Evolutionary conservation across 2,888 invertebrate species (phyloP).

Genomic region (Trachelus stipa): DNA sequence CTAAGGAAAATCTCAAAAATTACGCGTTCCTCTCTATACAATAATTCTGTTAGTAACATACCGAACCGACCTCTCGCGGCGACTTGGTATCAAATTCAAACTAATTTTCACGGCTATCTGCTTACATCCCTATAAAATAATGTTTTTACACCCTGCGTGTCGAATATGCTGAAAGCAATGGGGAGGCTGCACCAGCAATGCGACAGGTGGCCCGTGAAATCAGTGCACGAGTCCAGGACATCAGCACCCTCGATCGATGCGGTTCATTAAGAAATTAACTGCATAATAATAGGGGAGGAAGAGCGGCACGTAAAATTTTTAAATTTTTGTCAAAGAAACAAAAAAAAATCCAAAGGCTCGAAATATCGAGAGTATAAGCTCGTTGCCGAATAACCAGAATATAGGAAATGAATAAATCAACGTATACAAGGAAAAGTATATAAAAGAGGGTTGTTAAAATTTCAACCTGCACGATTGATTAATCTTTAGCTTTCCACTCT

Average conservation of each 20-base stretch:
- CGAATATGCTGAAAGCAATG: slow-evolving; percentile 54
- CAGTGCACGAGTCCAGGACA: slow-evolving; percentile 56
- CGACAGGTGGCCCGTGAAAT: slow-evolving; percentile 67
- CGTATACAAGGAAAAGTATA: neutral
- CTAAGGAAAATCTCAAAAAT: neutral
- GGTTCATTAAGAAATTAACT: slow-evolving; percentile 58
- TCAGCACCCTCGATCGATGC: slow-evolving; percentile 43
- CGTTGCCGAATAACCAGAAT: neutral
- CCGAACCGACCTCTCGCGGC: neutral
- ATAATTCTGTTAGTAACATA: neutral
- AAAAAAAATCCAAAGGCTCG: neutral
- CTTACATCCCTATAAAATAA: slow-evolving; percentile 42
- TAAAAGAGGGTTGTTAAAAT: neutral
- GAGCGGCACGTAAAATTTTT: neutral
- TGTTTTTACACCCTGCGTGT: slow-evolving; percentile 57
- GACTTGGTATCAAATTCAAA: slow-evolving; percentile 30
- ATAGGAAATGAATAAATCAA: neutral
- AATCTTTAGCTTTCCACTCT: neutral
- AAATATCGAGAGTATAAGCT: neutral
- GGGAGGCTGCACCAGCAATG: slow-evolving; percentile 47
- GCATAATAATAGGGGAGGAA: slow-evolving; percentile 48
- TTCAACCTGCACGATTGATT: neutral
- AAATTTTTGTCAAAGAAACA: neutral
- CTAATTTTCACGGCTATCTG: slow-evolving; percentile 29
- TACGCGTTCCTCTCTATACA: neutral